These are phyloP conservation scores for Phaenicophaeus curvirostris DNA, from an alignment of 2,797 vertebrate genomes.

Conservation along the genomic window DNA sequence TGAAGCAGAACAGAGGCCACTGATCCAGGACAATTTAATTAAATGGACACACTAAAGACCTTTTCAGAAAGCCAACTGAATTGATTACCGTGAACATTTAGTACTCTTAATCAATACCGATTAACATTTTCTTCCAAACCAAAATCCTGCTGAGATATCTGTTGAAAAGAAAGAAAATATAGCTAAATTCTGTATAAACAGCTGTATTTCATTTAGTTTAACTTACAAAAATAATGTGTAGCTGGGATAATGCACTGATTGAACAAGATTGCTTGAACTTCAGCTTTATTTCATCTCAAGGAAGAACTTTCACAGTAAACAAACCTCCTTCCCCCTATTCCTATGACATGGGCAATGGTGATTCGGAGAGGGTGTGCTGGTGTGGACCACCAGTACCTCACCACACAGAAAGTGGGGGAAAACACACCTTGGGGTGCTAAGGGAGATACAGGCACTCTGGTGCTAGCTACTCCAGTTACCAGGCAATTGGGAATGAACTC, in stretches of 20 bases:
- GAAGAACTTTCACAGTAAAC: background rate
- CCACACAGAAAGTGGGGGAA: too few species aligned
- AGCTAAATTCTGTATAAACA: background rate
- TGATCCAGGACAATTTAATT: background rate
- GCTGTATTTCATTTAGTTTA: background rate
- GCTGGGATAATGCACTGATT: background rate
- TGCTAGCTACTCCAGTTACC: too few species aligned
- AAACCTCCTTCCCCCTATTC: background rate
- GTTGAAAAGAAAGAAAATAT: background rate
- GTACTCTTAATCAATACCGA: background rate
- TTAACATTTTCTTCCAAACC: background rate
- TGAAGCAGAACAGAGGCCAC: background rate
- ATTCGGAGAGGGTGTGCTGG: too few species aligned
- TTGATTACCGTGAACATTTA: background rate
- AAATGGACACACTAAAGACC: background rate
- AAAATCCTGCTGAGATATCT: background rate
- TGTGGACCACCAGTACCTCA: too few species aligned
- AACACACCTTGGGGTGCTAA: too few species aligned
- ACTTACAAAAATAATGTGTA: background rate
- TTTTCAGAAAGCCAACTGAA: background rate
- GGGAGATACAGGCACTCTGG: too few species aligned
- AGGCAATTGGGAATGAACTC: too few species aligned
- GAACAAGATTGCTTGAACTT: background rate
- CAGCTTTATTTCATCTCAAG: background rate
- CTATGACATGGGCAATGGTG: too few species aligned